Percentiles rank a stretch among this genome's conserved stretches.
Evolutionary conservation across 2,888 invertebrate genomes (phyloP).

Genomic region (Trachelus stipa): DNA sequence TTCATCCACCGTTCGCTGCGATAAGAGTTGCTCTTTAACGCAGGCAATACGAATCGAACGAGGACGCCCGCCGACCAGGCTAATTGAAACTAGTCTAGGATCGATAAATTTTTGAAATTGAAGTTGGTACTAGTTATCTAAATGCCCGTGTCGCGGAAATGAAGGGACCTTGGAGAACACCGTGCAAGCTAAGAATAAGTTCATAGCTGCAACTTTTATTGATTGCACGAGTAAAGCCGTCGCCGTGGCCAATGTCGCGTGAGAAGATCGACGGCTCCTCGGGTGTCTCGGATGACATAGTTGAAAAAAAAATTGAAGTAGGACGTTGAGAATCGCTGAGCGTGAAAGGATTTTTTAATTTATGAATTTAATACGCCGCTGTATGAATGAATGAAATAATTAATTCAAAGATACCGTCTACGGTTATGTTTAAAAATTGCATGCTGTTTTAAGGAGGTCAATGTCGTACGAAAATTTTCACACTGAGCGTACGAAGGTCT

Average conservation of each 20-base stretch:
- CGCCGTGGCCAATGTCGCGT: background rate
- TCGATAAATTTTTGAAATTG: background rate
- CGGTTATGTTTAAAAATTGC: background rate
- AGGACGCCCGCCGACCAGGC: background rate
- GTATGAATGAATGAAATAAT: background rate
- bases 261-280: background rate
- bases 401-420: background rate
- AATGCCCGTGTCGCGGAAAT: background rate
- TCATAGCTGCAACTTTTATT: background rate
- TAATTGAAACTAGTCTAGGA: background rate
- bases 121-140: background rate
- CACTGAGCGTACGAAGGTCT: background rate
- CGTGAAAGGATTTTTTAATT: background rate
- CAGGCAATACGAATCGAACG: background rate
- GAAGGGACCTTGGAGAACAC: background rate
- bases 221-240: background rate
- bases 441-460: background rate
- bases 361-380: background rate
- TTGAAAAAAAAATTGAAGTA: background rate
- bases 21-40: background rate
- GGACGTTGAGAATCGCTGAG: background rate
- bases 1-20: constrained; percentile 27
- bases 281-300: background rate
- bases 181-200: background rate
- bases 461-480: background rate